These are phyloP conservation scores for Lethocerus indicus DNA, from an alignment of 1,140 invertebrate species.

Conservation along the genomic window DNA sequence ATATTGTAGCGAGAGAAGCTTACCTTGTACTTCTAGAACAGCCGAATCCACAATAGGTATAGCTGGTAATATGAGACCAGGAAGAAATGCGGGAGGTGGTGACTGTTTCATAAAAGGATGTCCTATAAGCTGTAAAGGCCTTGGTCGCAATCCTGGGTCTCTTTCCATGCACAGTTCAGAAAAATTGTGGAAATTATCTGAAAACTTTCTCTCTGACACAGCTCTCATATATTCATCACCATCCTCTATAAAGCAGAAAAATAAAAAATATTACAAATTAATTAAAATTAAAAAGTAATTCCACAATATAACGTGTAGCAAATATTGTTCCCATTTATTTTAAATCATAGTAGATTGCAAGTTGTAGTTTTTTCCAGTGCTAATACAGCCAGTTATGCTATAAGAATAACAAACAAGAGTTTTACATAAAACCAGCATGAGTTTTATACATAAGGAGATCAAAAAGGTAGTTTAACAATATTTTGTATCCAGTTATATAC, in stretches of 20 bases:
- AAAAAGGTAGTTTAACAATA: neutral
- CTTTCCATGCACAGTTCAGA: conserved; percentile 48
- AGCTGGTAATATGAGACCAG: conserved; percentile 14
- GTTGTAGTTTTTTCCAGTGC: conserved; percentile 13
- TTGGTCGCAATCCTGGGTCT: conserved; percentile 43
- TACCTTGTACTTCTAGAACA: conserved; percentile 15
- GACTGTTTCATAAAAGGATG: conserved; percentile 60
- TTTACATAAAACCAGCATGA: too few relatives aligned
- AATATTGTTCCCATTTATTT: too few relatives aligned
- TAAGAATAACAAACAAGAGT: too few relatives aligned
- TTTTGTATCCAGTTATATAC: neutral
- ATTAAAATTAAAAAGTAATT: conserved; percentile 4
- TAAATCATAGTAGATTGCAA: neutral
- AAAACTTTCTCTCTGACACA: conserved; percentile 37
- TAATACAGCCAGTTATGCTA: too few relatives aligned
- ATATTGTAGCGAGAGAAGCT: too few relatives aligned
- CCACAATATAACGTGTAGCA: too few relatives aligned
- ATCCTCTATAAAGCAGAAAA: neutral
- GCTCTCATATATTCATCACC: conserved; percentile 21
- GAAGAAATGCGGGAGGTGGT: neutral
- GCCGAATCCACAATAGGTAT: conserved; percentile 13
- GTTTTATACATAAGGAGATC: conserved; percentile 23
- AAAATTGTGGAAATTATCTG: conserved; percentile 55
- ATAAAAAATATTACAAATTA: conserved; percentile 14
- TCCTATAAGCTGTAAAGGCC: conserved; percentile 40